Evolutionary conservation across 2,888 invertebrate genomes (phyloP).

Genomic region (Gortyna flavago): DNA sequence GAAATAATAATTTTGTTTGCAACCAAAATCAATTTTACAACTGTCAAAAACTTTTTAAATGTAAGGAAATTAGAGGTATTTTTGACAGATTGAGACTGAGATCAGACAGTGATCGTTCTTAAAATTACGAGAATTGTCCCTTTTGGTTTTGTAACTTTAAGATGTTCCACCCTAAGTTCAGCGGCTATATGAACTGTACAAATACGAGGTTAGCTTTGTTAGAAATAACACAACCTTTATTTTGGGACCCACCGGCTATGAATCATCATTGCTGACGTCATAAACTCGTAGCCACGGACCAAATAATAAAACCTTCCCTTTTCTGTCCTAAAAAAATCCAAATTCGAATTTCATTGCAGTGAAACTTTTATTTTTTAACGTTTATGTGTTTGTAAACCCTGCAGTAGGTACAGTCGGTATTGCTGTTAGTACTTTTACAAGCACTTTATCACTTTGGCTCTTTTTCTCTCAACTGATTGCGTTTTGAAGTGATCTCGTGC

Average conservation of each 20-base stretch:
- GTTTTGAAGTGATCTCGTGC: slow-evolving; percentile 54
- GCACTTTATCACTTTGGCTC: slow-evolving; percentile 40
- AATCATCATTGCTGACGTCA: not conserved
- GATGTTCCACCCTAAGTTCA: not conserved
- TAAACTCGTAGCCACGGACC: not conserved
- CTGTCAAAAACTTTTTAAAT: too few species aligned
- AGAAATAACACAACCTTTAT: not conserved
- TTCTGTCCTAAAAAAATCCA: not conserved
- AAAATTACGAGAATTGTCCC: too few species aligned
- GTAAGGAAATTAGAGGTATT: too few species aligned
- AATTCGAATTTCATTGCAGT: slow-evolving; percentile 18
- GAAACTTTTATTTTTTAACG: slow-evolving; percentile 23
- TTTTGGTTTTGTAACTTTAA: not conserved
- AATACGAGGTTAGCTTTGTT: too few species aligned
- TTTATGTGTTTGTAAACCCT: slow-evolving; percentile 28
- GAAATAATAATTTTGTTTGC: not conserved
- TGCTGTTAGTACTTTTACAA: slow-evolving; percentile 34
- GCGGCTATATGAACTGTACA: not conserved
- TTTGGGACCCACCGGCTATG: not conserved
- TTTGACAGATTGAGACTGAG: too few species aligned
- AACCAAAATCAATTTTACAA: not conserved
- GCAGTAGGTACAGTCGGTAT: slow-evolving; percentile 15
- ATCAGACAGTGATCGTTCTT: too few species aligned
- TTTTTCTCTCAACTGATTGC: slow-evolving; percentile 50
- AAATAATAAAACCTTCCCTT: not conserved